phyloP scores from a whole-genome alignment of 2,888 invertebrate genomes.

The Meandrusa payeni region DNA sequence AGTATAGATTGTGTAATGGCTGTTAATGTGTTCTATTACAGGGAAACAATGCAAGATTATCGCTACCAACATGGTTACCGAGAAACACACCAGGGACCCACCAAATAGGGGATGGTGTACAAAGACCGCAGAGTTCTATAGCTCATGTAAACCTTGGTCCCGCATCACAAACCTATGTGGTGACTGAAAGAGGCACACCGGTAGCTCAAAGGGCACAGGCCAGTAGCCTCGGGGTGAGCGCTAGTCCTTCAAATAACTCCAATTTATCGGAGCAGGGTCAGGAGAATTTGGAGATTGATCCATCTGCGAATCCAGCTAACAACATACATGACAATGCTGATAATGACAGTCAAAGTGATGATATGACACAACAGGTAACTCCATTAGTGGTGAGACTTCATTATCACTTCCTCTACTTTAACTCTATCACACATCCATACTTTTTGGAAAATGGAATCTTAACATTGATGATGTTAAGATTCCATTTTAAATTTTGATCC shows the following conservation, averaged over 20 bases:
- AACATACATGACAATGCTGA: conserved; percentile 70
- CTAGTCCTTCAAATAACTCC: conserved; percentile 57
- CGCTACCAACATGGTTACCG: conserved; percentile 69
- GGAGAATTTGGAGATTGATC: conserved; percentile 61
- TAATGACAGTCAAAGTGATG: conserved; percentile 72
- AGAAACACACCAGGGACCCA: conserved; percentile 60
- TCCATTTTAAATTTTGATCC: too few relatives aligned
- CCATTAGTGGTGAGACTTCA: conserved; percentile 17
- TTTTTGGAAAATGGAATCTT: too few relatives aligned
- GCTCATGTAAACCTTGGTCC: conserved; percentile 61
- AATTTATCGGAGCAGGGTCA: conserved; percentile 51
- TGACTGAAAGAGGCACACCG: conserved; percentile 54
- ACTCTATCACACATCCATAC: too few relatives aligned
- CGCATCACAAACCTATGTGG: conserved; percentile 52
- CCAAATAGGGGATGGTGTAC: conserved; percentile 51
- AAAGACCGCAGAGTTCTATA: conserved; percentile 67
- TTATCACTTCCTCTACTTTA: too few relatives aligned
- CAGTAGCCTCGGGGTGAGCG: conserved; percentile 46
- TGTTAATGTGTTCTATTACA: too few relatives aligned
- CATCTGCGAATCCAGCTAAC: conserved; percentile 67
- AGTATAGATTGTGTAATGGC: too few relatives aligned
- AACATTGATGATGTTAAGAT: too few relatives aligned
- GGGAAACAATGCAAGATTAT: conserved; percentile 68
- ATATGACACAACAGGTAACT: conserved; percentile 66
- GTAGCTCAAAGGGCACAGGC: conserved; percentile 44